Base-by-base conservation (phyloP, 2,113 vertebrate species). In the Phylloscopus trochilus region DNA sequence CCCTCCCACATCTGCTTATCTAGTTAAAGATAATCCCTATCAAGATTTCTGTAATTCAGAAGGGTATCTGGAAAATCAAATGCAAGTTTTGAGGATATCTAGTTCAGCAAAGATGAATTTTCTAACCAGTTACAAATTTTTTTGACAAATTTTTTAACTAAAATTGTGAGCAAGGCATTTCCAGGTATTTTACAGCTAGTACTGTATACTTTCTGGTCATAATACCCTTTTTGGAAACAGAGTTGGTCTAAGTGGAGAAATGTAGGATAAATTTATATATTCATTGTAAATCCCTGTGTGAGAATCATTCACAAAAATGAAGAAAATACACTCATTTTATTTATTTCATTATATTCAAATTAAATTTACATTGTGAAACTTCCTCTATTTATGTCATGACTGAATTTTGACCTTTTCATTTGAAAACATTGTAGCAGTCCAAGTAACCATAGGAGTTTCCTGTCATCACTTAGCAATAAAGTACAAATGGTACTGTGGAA, bases 351-450 rank as follows among this genome's bases (percentile, higher is more conserved):
- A 62, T 83, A 88, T 77, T 73, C 18, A 68, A 60, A 87, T 39
- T 62, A 83, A 69, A 80, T 92, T 80, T 88, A 58, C 15, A 58
- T 66, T 60, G 39, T 73, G 64, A 87, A 88, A 18, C 44, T 95
- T 83, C 60, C 67, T 83, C 43, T 90, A 10, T 83, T 92, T 83
- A 67, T 74, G 13, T 19, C 41, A 47, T 83, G 64, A 87, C 77
- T 85, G 41, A 79, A 75, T 95, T 91, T 72, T 93, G 60, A 90
- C 69, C 73, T 93, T 93, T 91, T 73, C 31, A 72, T 66, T 49
- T 75, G 69, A 79, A 94, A 93, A 89, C 18, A 69, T 14, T 47
- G 69, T 60, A 83, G 31, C 37, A 78, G 77, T 49, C 69, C 73
- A 83, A 93, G 47, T 67, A 89, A 75, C 56, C 33, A 52, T 12